Base-by-base conservation (phyloP, 2,113 vertebrate species). In the Oreotrochilus melanogaster region DNA sequence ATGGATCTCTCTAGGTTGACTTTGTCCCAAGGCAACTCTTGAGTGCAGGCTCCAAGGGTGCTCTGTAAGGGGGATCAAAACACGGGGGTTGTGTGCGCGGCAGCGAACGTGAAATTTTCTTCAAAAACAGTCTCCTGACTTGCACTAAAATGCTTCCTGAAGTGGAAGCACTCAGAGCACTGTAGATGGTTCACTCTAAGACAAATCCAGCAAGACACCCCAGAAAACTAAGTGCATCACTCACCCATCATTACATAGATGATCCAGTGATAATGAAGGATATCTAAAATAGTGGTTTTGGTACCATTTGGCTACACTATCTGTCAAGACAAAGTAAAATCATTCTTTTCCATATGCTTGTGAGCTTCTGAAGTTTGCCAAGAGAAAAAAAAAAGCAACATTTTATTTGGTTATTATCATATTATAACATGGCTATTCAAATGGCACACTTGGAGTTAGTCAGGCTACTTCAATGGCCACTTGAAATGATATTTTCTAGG, bases 61-160 rank as follows among this genome's bases (percentile, higher is more conserved):
- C 30, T 56, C 33, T 27, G 22, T 6, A 18, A 37, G 0, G 10
- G 4, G 6, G 72, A 30, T 10, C 39, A 28, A 42, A 57, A 7
- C 21, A 13, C 30, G 4, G 1, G 0, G 3, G 6, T 2, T 5
- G 37, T 6, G 23, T 9, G n/a, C 5, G 13, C 13, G 39, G 74
- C 78, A 64, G 64, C 56, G 31, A 50, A 66, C n/a, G 6, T 1
- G 14, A 31, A 7, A 11, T 35, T 11, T 43, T 23, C 45, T 57
- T 53, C 48, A 30, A 12, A 57, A 83, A 6, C 24, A 53, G 54
- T 58, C 9, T 79, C 42, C 70, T 61, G 62, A 48, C 39, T 60
- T 28, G 11, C 42, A 57, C n/a, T 28, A 2, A 53, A 89, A 61
- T 0, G 16, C 24, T 45, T 39, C 45, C 43, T 56, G 24, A 37